Evolutionary conservation across 2,113 vertebrate species (phyloP).

Genomic region (Anoplopoma fimbria): DNA sequence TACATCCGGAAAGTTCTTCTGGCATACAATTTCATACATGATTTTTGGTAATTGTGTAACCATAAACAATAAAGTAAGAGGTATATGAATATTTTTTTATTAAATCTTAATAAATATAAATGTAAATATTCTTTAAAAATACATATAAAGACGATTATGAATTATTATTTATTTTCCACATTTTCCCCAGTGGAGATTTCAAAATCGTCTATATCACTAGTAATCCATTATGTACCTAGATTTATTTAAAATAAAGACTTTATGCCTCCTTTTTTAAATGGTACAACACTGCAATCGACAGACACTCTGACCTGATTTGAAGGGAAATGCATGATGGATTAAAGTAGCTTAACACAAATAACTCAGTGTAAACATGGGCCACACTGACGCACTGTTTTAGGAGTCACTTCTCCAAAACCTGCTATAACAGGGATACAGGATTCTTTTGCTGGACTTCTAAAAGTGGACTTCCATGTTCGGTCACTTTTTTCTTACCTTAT

Average conservation of each 20-base stretch:
- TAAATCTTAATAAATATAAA: neutral
- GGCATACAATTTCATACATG: neutral
- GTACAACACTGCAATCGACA: neutral
- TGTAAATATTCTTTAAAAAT: neutral
- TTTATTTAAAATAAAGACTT: neutral
- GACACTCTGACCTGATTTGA: neutral
- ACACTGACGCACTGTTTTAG: neutral
- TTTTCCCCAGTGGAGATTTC: neutral
- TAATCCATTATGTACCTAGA: neutral
- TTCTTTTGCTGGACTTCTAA: neutral
- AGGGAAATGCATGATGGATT: neutral
- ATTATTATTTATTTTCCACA: no score
- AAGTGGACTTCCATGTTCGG: neutral
- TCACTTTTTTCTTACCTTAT: slow-evolving; percentile 81
- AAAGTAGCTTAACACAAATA: neutral
- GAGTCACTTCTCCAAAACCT: neutral
- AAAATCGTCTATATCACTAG: neutral
- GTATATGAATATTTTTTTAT: no score
- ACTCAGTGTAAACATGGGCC: neutral
- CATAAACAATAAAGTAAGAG: neutral
- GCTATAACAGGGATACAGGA: neutral
- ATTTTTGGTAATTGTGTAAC: neutral
- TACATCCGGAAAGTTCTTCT: neutral
- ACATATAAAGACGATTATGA: no score
- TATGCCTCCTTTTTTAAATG: neutral